Evolutionary conservation across 1,140 invertebrate species (phyloP).

Genomic region (Drosophila biarmipes): DNA sequence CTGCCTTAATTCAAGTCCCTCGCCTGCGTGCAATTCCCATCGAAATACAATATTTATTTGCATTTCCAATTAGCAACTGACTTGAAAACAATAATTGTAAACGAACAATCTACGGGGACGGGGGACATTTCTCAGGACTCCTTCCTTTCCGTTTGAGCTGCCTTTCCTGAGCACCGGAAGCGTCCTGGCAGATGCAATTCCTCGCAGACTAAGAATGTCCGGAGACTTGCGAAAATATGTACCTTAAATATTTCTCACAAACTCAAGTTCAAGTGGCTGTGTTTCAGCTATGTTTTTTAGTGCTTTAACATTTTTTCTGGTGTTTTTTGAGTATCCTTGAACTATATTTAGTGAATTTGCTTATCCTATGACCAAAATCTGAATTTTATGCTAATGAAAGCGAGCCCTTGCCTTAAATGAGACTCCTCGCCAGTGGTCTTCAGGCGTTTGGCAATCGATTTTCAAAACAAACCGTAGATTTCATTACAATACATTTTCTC

Average conservation of each 20-base stretch:
- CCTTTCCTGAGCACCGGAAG: not conserved
- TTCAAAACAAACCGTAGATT: conserved; percentile 4
- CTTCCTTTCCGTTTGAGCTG: not conserved
- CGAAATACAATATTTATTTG: conserved; percentile 58
- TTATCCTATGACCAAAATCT: not conserved
- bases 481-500: conserved; percentile 8
- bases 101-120: conserved; percentile 18
- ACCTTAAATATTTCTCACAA: not conserved
- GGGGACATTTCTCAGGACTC: not conserved
- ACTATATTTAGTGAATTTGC: too few species aligned
- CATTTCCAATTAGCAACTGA: conserved; percentile 65
- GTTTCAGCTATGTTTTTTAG: too few species aligned
- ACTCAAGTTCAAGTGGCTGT: not conserved
- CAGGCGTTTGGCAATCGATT: conserved; percentile 4
- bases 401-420: not conserved
- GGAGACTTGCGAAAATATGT: not conserved
- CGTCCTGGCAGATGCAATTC: conserved; percentile 2
- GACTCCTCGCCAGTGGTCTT: too few species aligned
- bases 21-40: conserved; percentile 31
- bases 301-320: too few species aligned
- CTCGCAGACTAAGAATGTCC: not conserved
- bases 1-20: conserved; percentile 11
- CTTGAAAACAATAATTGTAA: conserved; percentile 52
- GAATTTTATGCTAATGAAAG: not conserved
- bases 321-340: too few species aligned